Conservation (phyloP, 2,113 vertebrate genomes). For the Thamnophis sirtalis region DNA sequence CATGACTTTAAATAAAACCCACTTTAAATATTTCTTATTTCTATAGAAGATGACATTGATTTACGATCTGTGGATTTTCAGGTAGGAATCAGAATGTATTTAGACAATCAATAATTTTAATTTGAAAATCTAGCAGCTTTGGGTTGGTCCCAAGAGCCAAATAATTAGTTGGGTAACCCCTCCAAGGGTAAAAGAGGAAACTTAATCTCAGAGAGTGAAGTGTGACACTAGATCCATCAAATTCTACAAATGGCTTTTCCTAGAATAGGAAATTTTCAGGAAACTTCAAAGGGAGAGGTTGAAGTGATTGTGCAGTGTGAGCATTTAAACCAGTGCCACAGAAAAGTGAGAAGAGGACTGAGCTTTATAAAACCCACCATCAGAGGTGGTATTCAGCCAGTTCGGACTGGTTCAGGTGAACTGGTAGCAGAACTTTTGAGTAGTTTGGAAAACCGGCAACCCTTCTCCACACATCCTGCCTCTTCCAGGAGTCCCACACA, state of each 20-base stretch:
- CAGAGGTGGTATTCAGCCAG: not conserved
- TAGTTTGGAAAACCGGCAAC: too few species aligned
- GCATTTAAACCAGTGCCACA: not conserved
- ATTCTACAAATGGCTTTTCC: not conserved
- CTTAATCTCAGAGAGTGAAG: not conserved
- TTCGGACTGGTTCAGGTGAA: too few species aligned
- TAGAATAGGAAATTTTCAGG: not conserved
- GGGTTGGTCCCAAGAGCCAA: not conserved
- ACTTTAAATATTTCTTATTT: not conserved
- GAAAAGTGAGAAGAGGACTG: not conserved
- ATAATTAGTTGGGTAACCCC: not conserved
- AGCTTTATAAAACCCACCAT: not conserved
- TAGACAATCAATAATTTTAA: not conserved
- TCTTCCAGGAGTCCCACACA: too few species aligned
- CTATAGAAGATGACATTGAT: not conserved
- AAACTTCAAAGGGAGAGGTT: not conserved
- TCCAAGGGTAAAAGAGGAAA: not conserved
- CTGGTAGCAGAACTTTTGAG: too few species aligned
- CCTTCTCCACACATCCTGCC: too few species aligned
- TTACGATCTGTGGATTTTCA: not conserved
- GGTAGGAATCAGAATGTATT: not conserved
- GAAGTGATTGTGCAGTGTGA: not conserved
- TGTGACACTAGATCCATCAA: not conserved
- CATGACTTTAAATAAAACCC: not conserved
- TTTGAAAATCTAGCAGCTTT: not conserved